phyloP scores from a whole-genome alignment of 2,113 vertebrate species.

The Peromyscus polionotus region DNA sequence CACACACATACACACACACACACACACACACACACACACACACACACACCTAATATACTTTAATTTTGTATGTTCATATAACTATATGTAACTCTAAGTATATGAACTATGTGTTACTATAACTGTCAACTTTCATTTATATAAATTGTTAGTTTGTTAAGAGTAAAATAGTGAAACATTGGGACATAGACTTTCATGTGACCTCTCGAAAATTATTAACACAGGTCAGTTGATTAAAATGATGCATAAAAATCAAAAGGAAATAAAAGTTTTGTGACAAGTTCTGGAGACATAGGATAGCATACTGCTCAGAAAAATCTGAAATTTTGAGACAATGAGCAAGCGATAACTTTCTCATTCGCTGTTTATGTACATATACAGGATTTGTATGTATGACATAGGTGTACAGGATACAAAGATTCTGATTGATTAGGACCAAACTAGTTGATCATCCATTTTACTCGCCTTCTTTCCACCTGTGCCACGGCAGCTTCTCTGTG shows the following conservation, averaged over 20 bases:
- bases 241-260: fast-evolving
- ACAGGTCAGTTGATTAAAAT: not conserved
- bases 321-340: not conserved
- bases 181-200: not conserved
- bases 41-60: not conserved
- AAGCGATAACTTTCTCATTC: not conserved
- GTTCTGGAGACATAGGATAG: fast-evolving
- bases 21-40: not conserved
- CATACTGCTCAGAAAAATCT: not conserved
- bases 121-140: not conserved
- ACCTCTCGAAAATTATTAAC: not conserved
- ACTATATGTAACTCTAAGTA: not conserved
- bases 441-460: not conserved
- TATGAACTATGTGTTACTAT: not conserved
- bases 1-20: not conserved
- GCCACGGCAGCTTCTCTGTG: fast-evolving
- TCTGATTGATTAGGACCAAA: too few species aligned
- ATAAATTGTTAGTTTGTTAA: not conserved
- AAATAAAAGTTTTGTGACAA: not conserved
- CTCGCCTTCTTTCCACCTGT: not conserved
- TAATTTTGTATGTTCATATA: not conserved
- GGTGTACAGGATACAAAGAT: not conserved
- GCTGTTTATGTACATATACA: not conserved
- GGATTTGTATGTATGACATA: too few species aligned
- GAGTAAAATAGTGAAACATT: not conserved